These are phyloP conservation scores for Tillus elongatus DNA, from an alignment of 2,888 invertebrate species.

Conservation along the genomic window DNA sequence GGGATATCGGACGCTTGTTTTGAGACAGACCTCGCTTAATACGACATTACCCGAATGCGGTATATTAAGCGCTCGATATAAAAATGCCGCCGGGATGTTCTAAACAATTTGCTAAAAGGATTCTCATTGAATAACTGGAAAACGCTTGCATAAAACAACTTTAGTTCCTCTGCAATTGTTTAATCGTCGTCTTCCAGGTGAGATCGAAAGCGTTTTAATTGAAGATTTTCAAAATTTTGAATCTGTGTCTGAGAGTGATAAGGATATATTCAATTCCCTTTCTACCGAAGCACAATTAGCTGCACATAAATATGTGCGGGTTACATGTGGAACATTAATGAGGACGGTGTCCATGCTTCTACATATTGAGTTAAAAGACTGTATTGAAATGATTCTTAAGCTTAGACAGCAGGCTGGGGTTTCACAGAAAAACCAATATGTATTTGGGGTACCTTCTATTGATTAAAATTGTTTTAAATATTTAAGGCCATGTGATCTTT, in stretches of 20 bases:
- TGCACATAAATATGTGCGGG: slow-evolving; percentile 10
- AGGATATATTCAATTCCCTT: slow-evolving; percentile 8
- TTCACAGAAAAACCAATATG: slow-evolving; percentile 6
- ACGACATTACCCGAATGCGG: too few relatives aligned
- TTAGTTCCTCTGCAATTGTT: slow-evolving; percentile 15
- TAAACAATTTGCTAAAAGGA: not conserved
- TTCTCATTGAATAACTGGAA: slow-evolving; percentile 4
- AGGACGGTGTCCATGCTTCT: slow-evolving; percentile 11
- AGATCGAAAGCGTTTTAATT: slow-evolving; percentile 13
- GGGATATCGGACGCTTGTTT: too few relatives aligned
- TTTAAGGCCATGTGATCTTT: slow-evolving; percentile 22
- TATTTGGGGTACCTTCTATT: slow-evolving; percentile 4
- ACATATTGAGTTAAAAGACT: not conserved
- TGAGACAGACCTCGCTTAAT: too few relatives aligned
- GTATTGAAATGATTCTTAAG: slow-evolving; percentile 7
- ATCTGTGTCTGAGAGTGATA: slow-evolving; percentile 5
- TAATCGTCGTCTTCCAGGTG: slow-evolving; percentile 14
- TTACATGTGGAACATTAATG: slow-evolving; percentile 9
- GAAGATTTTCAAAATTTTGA: slow-evolving; percentile 8
- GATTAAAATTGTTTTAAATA: slow-evolving; percentile 8
- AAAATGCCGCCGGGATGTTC: slow-evolving; percentile 3
- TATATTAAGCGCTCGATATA: too few relatives aligned
- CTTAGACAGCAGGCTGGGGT: slow-evolving; percentile 8
- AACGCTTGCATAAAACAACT: slow-evolving; percentile 5
- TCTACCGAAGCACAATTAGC: slow-evolving; percentile 3